Conservation (phyloP, 2,113 vertebrate genomes). For the Lipophrys pholis region DNA sequence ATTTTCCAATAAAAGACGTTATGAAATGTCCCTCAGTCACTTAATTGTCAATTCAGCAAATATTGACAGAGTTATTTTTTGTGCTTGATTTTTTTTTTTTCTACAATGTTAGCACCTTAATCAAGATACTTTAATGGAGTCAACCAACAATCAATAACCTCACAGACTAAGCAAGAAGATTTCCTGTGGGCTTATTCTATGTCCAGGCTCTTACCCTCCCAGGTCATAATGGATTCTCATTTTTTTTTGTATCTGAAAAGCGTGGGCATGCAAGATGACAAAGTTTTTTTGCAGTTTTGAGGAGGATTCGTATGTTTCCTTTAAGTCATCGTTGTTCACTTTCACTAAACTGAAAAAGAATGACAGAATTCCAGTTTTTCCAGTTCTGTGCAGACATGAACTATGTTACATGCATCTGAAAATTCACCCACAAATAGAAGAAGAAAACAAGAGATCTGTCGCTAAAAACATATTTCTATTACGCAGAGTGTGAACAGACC, state of each 20-base stretch:
- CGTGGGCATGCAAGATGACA: slow-evolving; percentile 13
- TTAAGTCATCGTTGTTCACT: slow-evolving; percentile 10
- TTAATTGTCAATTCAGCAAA: too few species aligned
- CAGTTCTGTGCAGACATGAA: neutral
- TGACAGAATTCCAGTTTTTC: slow-evolving; percentile 4
- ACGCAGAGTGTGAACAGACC: neutral
- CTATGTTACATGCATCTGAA: neutral
- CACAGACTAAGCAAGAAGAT: neutral
- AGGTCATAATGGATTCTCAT: slow-evolving; percentile 5
- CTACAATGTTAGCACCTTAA: neutral
- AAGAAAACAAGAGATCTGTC: neutral
- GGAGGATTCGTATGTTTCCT: slow-evolving; percentile 20
- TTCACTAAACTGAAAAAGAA: slow-evolving; percentile 18
- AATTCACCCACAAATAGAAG: neutral
- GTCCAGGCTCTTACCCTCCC: neutral
- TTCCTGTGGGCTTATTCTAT: neutral
- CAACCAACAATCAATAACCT: neutral
- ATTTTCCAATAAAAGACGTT: too few species aligned
- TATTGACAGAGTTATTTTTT: too few species aligned
- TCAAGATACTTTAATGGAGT: neutral
- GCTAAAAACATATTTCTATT: too few species aligned
- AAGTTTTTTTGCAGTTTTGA: neutral
- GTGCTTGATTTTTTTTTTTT: too few species aligned
- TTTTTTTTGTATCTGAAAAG: slow-evolving; percentile 55
- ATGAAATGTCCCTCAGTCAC: too few species aligned